phyloP scores from a whole-genome alignment of 2,113 vertebrate genomes.

The Sula dactylatra region DNA sequence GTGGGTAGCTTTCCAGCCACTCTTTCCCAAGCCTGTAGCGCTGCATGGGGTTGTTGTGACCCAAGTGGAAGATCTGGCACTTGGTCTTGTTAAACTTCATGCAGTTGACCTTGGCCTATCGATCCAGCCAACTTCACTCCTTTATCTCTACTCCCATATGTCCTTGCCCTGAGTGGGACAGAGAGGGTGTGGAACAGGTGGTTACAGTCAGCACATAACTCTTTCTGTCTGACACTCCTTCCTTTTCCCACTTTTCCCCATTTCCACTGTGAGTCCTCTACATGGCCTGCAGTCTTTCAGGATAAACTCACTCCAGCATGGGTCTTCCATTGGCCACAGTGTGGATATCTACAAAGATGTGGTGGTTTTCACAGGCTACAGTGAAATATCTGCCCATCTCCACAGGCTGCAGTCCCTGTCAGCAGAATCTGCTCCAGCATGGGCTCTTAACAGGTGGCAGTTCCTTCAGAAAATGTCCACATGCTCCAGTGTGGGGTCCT shows the following conservation, averaged over 20 bases:
- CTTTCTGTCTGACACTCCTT: rapidly evolving
- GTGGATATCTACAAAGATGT: background rate
- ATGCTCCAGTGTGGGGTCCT: background rate
- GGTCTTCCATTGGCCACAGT: background rate
- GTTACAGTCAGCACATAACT: rapidly evolving
- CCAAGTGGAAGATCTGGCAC: too few species aligned
- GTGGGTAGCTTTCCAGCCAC: too few species aligned
- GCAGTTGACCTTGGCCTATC: too few species aligned
- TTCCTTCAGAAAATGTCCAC: background rate
- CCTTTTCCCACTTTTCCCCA: background rate
- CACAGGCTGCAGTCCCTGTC: background rate
- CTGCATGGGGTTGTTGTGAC: too few species aligned
- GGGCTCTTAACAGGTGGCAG: background rate
- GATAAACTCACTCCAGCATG: background rate
- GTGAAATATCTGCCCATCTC: background rate
- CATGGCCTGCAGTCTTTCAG: background rate
- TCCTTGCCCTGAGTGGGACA: background rate
- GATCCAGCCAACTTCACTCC: too few species aligned
- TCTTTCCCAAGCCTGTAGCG: too few species aligned
- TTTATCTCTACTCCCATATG: background rate
- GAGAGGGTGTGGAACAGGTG: background rate
- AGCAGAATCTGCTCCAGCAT: background rate
- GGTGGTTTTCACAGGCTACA: background rate
- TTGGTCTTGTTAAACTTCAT: too few species aligned
- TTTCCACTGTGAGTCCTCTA: background rate